phyloP scores from a whole-genome alignment of 2,797 vertebrate genomes.

The Euphonia xanthogaster region DNA sequence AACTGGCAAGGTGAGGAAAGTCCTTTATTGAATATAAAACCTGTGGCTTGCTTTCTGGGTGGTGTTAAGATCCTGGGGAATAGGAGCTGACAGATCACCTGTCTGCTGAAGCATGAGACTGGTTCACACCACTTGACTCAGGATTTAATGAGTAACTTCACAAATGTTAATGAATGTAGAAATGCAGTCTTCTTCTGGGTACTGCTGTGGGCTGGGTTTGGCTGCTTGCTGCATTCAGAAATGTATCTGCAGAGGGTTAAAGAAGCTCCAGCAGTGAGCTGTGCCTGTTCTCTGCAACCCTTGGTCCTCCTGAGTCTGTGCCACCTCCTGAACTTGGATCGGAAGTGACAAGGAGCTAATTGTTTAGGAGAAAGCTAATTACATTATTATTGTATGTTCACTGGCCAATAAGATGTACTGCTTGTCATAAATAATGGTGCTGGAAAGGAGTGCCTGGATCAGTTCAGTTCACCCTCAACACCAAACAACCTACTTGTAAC shows the following conservation, averaged over 20 bases:
- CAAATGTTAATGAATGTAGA: not conserved
- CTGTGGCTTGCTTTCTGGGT: not conserved
- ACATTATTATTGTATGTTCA: not conserved
- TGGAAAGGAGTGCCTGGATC: not conserved
- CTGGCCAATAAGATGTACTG: not conserved
- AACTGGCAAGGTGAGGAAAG: not conserved
- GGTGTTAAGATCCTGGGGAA: not conserved
- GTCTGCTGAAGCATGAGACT: not conserved
- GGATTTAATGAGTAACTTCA: conserved; percentile 13
- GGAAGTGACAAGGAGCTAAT: conserved; percentile 1
- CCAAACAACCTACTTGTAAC: not conserved
- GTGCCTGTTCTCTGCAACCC: not conserved
- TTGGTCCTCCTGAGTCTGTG: not conserved
- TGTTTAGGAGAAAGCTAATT: conserved; percentile 43
- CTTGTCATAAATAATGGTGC: not conserved
- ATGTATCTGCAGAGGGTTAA: not conserved
- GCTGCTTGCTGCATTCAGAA: not conserved
- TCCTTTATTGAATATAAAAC: not conserved
- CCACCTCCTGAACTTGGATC: conserved; percentile 2
- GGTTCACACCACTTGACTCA: not conserved
- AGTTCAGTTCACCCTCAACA: not conserved
- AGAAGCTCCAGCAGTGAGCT: not conserved
- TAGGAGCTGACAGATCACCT: not conserved
- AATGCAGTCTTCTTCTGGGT: not conserved
- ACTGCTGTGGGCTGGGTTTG: not conserved